Evolutionary conservation across 2,888 invertebrate species (phyloP).

Genomic region (Entomobrya multifasciata): DNA sequence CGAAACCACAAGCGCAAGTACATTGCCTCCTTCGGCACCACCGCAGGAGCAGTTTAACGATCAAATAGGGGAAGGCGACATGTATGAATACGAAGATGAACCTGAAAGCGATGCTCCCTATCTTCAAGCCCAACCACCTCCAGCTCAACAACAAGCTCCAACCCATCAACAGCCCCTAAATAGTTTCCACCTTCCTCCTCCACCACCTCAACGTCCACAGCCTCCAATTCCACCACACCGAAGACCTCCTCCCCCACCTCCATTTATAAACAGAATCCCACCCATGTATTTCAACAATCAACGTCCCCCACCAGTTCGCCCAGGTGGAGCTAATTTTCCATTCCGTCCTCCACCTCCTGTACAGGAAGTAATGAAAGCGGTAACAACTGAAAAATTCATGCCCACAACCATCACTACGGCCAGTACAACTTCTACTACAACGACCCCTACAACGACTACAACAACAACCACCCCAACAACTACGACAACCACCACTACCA

Average conservation of each 20-base stretch:
- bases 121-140: constrained; percentile 30
- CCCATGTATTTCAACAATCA: constrained; percentile 67
- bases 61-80: constrained; percentile 3
- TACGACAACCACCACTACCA: constrained; percentile 31
- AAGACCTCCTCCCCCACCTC: constrained; percentile 59
- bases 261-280: constrained; percentile 62
- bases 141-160: constrained; percentile 26
- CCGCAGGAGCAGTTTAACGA: not conserved
- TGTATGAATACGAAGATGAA: constrained; percentile 51
- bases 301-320: constrained; percentile 65
- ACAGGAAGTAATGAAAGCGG: constrained; percentile 72
- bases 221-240: constrained; percentile 53
- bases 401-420: not conserved
- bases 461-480: constrained; percentile 29
- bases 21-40: not conserved
- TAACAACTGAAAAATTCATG: not conserved
- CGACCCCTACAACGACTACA: constrained; percentile 15
- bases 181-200: constrained; percentile 49
- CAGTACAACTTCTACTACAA: constrained; percentile 6
- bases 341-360: constrained; percentile 77
- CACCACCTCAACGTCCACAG: constrained; percentile 29
- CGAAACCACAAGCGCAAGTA: not conserved
- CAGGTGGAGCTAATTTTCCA: constrained; percentile 67
- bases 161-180: constrained; percentile 36
- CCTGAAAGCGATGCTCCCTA: not conserved